phyloP scores from a whole-genome alignment of 1,140 invertebrate species.

The Apolygus lucorum region DNA sequence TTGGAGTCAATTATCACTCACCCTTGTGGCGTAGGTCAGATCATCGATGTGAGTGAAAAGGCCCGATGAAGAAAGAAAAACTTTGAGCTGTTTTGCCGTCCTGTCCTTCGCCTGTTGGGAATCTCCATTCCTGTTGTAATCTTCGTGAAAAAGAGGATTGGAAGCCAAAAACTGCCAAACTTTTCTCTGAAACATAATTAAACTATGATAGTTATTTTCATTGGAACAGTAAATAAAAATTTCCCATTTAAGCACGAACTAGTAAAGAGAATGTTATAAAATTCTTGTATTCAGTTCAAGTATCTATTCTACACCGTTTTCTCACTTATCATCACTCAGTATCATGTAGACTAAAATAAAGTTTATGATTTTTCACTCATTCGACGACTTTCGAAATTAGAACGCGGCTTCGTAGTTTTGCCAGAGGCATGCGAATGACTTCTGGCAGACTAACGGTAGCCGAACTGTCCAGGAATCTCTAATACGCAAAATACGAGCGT shows the following conservation, averaged over 20 bases:
- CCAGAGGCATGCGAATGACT: too few species aligned
- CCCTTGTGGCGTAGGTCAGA: slow-evolving; percentile 52
- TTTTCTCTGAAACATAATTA: slow-evolving; percentile 53
- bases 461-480: background rate
- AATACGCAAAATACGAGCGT: background rate
- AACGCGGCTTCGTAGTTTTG: too few species aligned
- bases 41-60: slow-evolving; percentile 47
- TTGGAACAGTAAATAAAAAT: slow-evolving; percentile 22
- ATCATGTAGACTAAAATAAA: too few species aligned
- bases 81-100: slow-evolving; percentile 48
- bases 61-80: slow-evolving; percentile 45
- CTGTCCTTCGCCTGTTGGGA: slow-evolving; percentile 60
- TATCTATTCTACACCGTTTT: background rate
- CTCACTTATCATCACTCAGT: background rate
- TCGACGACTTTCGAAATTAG: too few species aligned
- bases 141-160: slow-evolving; percentile 63
- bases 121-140: slow-evolving; percentile 41
- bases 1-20: too few species aligned
- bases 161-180: slow-evolving; percentile 69
- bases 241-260: background rate
- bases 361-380: too few species aligned
- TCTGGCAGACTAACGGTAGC: too few species aligned
- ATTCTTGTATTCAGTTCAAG: background rate
- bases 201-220: too few species aligned
- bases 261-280: background rate